Conservation (phyloP, 2,888 invertebrate species). For the Mythimna lalbum region DNA sequence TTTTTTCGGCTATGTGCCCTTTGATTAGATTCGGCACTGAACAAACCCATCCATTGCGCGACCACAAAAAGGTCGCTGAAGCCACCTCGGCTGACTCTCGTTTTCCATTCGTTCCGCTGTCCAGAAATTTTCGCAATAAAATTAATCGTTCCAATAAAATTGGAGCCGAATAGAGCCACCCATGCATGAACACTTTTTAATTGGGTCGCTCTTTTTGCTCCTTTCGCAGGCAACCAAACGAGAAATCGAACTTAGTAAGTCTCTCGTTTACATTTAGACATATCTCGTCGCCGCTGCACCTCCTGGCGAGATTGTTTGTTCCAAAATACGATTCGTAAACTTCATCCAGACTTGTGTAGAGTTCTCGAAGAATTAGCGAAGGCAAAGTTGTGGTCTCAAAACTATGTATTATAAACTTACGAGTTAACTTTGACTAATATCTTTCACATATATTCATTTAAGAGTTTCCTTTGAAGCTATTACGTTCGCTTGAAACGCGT, state of each 20-base stretch:
- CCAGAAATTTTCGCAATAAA: constrained; percentile 90
- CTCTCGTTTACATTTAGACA: constrained; percentile 62
- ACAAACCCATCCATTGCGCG: constrained; percentile 82
- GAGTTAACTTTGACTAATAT: constrained; percentile 43
- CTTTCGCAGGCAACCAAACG: constrained; percentile 82
- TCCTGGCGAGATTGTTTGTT: constrained; percentile 8
- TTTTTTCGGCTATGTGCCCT: constrained; percentile 78
- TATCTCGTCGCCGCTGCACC: constrained; percentile 31
- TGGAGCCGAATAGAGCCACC: constrained; percentile 85
- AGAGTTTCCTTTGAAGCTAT: constrained; percentile 39
- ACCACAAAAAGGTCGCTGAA: constrained; percentile 84
- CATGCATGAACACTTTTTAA: constrained; percentile 90
- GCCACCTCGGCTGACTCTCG: constrained; percentile 79
- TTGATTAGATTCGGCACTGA: constrained; percentile 84
- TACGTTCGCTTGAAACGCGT: constrained; percentile 43
- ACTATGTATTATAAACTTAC: constrained; percentile 54
- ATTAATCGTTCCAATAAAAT: constrained; percentile 90
- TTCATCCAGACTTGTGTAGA: constrained; percentile 34
- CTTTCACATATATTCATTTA: constrained; percentile 19
- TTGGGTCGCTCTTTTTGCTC: constrained; percentile 87
- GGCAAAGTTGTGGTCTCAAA: constrained; percentile 47
- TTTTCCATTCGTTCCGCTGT: constrained; percentile 88
- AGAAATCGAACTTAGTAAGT: constrained; percentile 84
- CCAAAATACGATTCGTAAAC: constrained; percentile 42
- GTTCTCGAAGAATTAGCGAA: constrained; percentile 59